Percentiles rank a stretch among this genome's conserved stretches.
phyloP scores from a whole-genome alignment of 2,888 invertebrate species.

The Orgyia antiqua region DNA sequence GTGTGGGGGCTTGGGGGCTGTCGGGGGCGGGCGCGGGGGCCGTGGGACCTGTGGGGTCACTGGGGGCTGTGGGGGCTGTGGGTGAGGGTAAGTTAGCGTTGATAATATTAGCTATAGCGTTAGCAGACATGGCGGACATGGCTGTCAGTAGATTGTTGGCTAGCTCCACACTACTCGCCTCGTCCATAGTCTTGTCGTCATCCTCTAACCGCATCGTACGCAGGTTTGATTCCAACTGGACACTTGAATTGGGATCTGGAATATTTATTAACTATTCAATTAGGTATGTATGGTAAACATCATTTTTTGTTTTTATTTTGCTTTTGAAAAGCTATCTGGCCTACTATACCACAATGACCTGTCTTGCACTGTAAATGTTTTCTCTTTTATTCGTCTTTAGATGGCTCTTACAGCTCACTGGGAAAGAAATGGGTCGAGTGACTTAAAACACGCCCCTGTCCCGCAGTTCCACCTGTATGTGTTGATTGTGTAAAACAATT shows the following conservation, averaged over 20 bases:
- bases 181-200: constrained; percentile 15
- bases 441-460: too few species aligned
- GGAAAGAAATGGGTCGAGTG: too few species aligned
- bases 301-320: too few species aligned
- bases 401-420: too few species aligned
- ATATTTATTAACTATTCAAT: neutral
- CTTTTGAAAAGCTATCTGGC: too few species aligned
- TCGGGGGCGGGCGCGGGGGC: neutral
- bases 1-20: neutral
- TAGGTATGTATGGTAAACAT: too few species aligned
- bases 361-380: too few species aligned
- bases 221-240: constrained; percentile 14
- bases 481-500: too few species aligned
- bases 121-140: constrained; percentile 54
- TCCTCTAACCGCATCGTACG: constrained; percentile 11
- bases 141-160: constrained; percentile 59
- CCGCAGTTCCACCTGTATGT: too few species aligned
- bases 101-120: constrained; percentile 44
- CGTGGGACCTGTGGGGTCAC: constrained; percentile 2
- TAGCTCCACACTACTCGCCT: constrained; percentile 33
- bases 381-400: too few species aligned
- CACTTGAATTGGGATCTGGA: constrained; percentile 12
- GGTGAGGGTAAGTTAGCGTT: constrained; percentile 31
- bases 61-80: constrained; percentile 2
- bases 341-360: too few species aligned